phyloP scores from a whole-genome alignment of 1,140 invertebrate species.

The Elysia chlorotica region DNA sequence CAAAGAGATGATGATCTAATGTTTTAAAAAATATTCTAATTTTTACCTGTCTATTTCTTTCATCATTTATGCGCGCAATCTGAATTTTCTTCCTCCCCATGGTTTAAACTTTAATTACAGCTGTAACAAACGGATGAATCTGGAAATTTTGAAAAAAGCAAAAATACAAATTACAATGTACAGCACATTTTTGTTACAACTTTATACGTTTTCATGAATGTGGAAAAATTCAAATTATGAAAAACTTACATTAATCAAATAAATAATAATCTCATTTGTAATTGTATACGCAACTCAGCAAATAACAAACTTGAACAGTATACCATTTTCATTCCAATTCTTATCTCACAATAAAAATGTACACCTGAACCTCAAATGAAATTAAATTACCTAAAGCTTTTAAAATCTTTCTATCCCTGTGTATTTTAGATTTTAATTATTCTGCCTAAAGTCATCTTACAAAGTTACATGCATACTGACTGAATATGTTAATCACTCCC shows the following conservation, averaged over 20 bases:
- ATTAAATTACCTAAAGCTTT: no score
- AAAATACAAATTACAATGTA: conserved; percentile 4
- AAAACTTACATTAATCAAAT: neutral
- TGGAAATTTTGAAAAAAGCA: neutral
- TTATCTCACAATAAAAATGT: no score
- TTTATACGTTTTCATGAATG: neutral
- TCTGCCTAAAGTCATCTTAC: no score
- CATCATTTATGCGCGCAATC: conserved; percentile 98
- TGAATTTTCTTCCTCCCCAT: conserved; percentile 99
- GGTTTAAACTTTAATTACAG: conserved; percentile 39
- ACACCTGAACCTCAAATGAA: no score
- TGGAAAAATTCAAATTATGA: neutral
- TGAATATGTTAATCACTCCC: no score
- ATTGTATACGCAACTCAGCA: neutral
- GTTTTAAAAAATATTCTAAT: no score
- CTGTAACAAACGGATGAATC: neutral
- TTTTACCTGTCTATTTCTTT: conserved; percentile 98
- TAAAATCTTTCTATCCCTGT: no score
- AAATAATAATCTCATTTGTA: neutral
- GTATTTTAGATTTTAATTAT: no score
- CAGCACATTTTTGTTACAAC: no score
- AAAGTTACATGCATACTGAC: no score
- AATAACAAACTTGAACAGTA: neutral
- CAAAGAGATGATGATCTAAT: no score
- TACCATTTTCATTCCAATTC: conserved; percentile 4